Evolutionary conservation across 2,888 invertebrate genomes (phyloP), one percentile per base, ranked within the genome.

Genomic region (Drosophila vallismaia): DNA sequence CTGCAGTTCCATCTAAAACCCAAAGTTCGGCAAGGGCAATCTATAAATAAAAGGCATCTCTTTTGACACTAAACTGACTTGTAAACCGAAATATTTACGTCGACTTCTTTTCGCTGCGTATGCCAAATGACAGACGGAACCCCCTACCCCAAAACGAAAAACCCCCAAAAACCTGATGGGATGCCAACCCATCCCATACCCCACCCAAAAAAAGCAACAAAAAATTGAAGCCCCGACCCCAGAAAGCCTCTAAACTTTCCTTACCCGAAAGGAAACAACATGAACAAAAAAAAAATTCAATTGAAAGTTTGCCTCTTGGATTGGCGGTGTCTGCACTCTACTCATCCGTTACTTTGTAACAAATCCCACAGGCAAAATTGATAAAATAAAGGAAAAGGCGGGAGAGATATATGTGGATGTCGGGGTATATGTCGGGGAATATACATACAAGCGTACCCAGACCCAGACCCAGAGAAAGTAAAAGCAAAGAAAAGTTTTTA

Each of bases 351-450:
- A 82, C 79, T 75, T 68, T 85, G 81, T 77, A 87, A 78, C 81
- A 88, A 88, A 88, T 88, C 89, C 88, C 89, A 83, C 78, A 83
- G 88, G 82, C 89, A 76, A 89, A 87, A 88, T 85, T 79, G 81
- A 86, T 83, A 81, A 79, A 87, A 85, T 70, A 67, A 57, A 67
- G 60, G 60, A 69, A 50, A 54, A 59, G 28, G 33, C 24, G 3
- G 50, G 58, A 46, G 10, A 40, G 38, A 55, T 46, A 48, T 49
- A 66, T 74, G 64, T 55, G 69, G 59, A 57, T 53, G 69, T 53
- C 52, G 53, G 44, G 12, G 8, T 14, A 57, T 59, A 33, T 28
- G 24, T 31, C 9, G 14, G 14, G 31, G 10, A 24, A 12, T 57
- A 40, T 46, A 38, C 46, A 7, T 48, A 14, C 63, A 51, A 49